Evolutionary conservation across 2,797 vertebrate species (phyloP), one percentile per base, ranked within the genome.

Genomic region (Nasua narica): DNA sequence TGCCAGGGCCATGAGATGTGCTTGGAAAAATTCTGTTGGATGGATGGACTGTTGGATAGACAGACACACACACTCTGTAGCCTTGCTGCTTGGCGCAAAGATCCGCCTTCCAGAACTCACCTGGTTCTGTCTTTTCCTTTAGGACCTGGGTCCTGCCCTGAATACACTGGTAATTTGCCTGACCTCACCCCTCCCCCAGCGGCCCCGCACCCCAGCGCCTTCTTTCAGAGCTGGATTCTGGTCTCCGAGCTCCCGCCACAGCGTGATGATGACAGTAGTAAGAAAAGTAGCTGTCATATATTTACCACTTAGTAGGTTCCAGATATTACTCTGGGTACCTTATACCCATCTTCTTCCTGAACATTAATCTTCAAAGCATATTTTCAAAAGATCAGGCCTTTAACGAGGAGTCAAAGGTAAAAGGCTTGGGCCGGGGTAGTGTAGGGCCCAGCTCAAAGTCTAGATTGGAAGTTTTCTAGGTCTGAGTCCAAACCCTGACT

Each of bases 381-480:
- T 40, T 83, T 76, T 86, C 65, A 81, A 93, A 90, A 92, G n/a
- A 83, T 54, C 8, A 67, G 40, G n/a, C 10, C n/a, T 88, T 84
- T 77, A 76, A 14, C 32, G 27, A 56, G 27, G 7, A 70, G n/a
- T 87, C 11, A 7, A 50, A 86, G 40, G 32, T 48, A 52, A 91
- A 74, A 35, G 52, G 2, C 35, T 32, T 12, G 7, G 32, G n/a
- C 35, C 2, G n/a, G 10, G 23, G 35, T 16, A 79, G 70, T 14
- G 5, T 4, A 46, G 25, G 13, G 8, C 37, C 60, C 4, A 46
- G 35, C 37, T 56, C 35, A 62, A 56, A n/a, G 69, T 54, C 21
- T 25, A 77, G 27, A 52, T 54, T 48, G 40, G 90, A 79, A 69
- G n/a, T 70, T 50, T 32, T 21, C 7, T 27, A 16, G 11, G 37